Base-by-base conservation (phyloP, 37 sponge, comb jelly and placozoan species). In the Oopsacas minuta region DNA sequence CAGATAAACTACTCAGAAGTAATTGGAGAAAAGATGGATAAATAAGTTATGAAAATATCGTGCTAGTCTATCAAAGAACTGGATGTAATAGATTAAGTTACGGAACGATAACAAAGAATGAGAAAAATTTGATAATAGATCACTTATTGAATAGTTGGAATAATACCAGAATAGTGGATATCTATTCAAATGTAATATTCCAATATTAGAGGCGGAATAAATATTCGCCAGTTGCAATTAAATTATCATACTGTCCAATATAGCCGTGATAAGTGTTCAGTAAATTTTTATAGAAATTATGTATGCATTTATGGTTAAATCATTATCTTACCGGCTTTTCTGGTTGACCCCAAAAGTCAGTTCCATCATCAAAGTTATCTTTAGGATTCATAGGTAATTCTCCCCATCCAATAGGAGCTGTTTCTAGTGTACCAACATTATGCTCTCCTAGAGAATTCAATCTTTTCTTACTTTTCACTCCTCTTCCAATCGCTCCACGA, bases 351-450 rank as follows among this genome's bases (percentile, higher is more conserved):
- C 75, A 61, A 34, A 61, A 61, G 5, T 61, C 75, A 61, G 75
- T 61, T 32, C 75, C 75, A n/a, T 61, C 75, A 61, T 61, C 75
- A 61, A 61, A 61, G 28, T 61, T 61, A 10, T 61, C 75, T n/a
- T 61, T 61, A 7, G 75, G 75, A 61, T 61, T 61, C 30, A 61
- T 61, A 5, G 75, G 75, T 34, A 61, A n/a, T 10, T 61, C 75
- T 5, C 75, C 75, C 75, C 75, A 61, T n/a, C 75, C 75, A 20
- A 10, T 25, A 25, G 75, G 75, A 32, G 75, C 75, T n/a, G 75
- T 61, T 12, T 61, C 75, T 12, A 61, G 28, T 32, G 75, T n/a
- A 5, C 28, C 75, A 61, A n/a, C 28, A 61, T 61, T 61, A 20
- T 61, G 75, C 1, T 61, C 75, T 61, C 75, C 75, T 3, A 3